A percentile compares a stretch with the other conserved stretches of the same genome.
Evolutionary conservation across 2,888 invertebrate species (phyloP).

Genomic region (Acanthoscelides obtectus): DNA sequence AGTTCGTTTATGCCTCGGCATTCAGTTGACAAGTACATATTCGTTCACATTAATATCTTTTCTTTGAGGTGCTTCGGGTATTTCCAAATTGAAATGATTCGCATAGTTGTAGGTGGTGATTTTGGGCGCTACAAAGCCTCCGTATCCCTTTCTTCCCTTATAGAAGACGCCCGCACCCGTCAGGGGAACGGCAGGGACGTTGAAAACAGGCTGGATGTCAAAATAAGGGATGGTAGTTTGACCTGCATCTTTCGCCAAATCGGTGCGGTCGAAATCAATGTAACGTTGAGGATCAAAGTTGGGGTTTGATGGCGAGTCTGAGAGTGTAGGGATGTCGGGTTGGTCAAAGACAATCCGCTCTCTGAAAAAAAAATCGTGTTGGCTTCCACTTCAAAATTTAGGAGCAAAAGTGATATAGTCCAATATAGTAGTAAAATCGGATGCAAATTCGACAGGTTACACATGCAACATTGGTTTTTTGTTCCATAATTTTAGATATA

Average conservation of each 20-base stretch:
- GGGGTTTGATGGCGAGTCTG: conserved; percentile 27
- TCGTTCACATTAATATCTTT: conserved; percentile 5
- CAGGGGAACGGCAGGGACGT: conserved; percentile 61
- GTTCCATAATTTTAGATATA: too few species aligned
- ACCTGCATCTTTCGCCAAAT: conserved; percentile 67
- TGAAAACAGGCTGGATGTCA: conserved; percentile 67
- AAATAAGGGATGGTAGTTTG: conserved; percentile 80
- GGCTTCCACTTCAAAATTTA: too few species aligned
- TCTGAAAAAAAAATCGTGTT: conserved; percentile 48
- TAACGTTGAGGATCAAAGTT: conserved; percentile 47
- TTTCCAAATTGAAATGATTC: conserved; percentile 55
- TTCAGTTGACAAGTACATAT: background rate
- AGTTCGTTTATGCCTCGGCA: too few species aligned
- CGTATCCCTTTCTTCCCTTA: conserved; percentile 63
- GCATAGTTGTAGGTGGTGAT: conserved; percentile 70
- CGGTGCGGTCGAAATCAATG: conserved; percentile 52
- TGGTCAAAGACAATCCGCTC: conserved; percentile 52
- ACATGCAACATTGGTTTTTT: too few species aligned
- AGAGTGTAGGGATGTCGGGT: conserved; percentile 64
- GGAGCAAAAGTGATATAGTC: too few species aligned
- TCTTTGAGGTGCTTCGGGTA: conserved; percentile 23
- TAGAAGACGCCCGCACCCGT: conserved; percentile 73
- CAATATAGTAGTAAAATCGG: too few species aligned
- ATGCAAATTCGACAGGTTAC: too few species aligned
- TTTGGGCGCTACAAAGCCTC: conserved; percentile 72